A percentile compares a stretch with the other conserved stretches of the same genome.
Conservation (phyloP, 2,797 vertebrate species). For the Melopsittacus undulatus region DNA sequence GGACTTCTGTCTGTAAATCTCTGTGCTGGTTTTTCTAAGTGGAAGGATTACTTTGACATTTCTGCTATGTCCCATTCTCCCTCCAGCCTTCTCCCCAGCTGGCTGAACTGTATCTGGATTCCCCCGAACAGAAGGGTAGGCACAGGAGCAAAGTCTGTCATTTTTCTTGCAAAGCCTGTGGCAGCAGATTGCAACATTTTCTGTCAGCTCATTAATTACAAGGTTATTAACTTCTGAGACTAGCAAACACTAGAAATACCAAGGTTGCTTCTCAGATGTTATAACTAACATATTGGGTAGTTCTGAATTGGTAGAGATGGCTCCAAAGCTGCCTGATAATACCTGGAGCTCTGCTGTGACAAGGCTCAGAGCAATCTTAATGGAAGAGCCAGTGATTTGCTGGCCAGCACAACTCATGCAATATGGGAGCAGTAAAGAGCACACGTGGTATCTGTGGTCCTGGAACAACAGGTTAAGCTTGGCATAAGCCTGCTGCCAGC, state of each 20-base stretch:
- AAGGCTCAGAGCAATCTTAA: not conserved
- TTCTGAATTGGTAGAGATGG: not conserved
- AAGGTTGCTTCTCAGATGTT: not conserved
- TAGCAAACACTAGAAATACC: conserved; percentile 7
- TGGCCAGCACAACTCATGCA: accelerated
- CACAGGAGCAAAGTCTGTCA: not conserved
- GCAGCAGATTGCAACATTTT: conserved; percentile 16
- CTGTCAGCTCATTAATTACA: not conserved
- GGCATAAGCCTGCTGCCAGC: not conserved
- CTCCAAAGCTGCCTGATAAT: not conserved
- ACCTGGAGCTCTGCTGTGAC: not conserved
- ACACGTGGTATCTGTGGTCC: not conserved
- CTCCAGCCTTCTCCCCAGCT: not conserved
- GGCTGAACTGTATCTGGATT: conserved; percentile 3
- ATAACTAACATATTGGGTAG: not conserved
- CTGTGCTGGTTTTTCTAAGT: not conserved
- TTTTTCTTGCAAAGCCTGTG: not conserved
- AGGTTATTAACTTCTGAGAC: not conserved
- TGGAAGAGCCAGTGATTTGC: not conserved
- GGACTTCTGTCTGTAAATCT: not conserved
- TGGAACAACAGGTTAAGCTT: not conserved
- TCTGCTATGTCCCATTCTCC: not conserved
- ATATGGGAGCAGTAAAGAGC: not conserved
- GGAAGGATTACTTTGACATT: not conserved
- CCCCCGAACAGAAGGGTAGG: conserved; percentile 12